Evolutionary conservation across 2,888 invertebrate species (phyloP).

Genomic region (Callinectes sapidus): DNA sequence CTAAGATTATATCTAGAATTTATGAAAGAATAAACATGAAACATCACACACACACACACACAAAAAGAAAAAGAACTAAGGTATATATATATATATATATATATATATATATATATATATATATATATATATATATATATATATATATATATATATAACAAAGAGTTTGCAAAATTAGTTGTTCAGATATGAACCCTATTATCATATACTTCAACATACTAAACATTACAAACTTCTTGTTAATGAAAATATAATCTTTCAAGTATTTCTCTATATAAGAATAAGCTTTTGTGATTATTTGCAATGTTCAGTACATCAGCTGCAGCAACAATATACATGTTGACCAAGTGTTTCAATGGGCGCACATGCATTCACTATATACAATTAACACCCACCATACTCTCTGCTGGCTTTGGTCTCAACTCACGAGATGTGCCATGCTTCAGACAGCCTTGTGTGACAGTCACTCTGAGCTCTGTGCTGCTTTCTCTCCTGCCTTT

Average conservation of each 20-base stretch:
- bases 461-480: conserved; percentile 43
- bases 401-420: not conserved
- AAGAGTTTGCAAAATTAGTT: not conserved
- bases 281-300: not conserved
- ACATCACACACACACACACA: not conserved
- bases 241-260: not conserved
- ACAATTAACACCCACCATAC: not conserved
- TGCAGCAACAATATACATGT: not conserved
- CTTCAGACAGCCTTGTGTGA: not conserved
- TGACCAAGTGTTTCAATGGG: not conserved
- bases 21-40: not conserved
- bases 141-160: too few relatives aligned
- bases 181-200: not conserved
- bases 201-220: not conserved
- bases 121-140: too few relatives aligned
- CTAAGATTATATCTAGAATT: too few relatives aligned
- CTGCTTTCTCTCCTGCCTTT: conserved; percentile 76
- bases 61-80: too few relatives aligned
- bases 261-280: not conserved
- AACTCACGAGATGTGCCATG: not conserved
- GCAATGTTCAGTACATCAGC: not conserved
- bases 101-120: too few relatives aligned
- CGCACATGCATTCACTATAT: not conserved
- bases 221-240: not conserved
- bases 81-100: too few relatives aligned